Conservation (phyloP, 2,113 vertebrate species). For the Aix galericulata region DNA sequence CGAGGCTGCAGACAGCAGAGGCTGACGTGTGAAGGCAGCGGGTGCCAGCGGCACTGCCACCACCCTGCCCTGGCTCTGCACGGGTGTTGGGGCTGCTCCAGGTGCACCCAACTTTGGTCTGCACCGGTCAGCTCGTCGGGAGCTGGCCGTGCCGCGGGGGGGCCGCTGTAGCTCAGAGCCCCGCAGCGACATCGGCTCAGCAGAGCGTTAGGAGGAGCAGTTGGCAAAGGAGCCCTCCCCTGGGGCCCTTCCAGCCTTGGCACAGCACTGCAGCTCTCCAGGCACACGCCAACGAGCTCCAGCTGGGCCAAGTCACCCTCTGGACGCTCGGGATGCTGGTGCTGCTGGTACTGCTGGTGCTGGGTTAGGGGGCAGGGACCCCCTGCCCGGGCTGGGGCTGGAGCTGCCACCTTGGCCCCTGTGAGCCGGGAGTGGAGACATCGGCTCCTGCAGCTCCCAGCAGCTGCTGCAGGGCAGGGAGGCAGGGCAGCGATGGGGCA, state of each 20-base stretch:
- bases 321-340: background rate
- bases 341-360: background rate
- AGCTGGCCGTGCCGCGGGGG: too few species aligned
- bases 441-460: too few species aligned
- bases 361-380: background rate
- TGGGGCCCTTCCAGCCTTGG: background rate
- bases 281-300: too few species aligned
- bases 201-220: background rate
- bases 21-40: fast-evolving
- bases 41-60: background rate
- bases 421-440: too few species aligned
- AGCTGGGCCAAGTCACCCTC: background rate
- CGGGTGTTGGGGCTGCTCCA: background rate
- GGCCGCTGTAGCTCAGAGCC: background rate
- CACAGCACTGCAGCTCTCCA: too few species aligned
- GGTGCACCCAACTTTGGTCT: background rate
- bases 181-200: background rate
- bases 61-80: background rate
- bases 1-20: background rate
- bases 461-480: too few species aligned
- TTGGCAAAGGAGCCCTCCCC: background rate
- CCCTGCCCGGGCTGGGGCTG: background rate
- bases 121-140: background rate
- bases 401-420: background rate
- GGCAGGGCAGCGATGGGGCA: too few species aligned